Evolutionary conservation across 2,113 vertebrate species (phyloP), one percentile per base, ranked within the genome.

Genomic region (Dicaeum eximium): DNA sequence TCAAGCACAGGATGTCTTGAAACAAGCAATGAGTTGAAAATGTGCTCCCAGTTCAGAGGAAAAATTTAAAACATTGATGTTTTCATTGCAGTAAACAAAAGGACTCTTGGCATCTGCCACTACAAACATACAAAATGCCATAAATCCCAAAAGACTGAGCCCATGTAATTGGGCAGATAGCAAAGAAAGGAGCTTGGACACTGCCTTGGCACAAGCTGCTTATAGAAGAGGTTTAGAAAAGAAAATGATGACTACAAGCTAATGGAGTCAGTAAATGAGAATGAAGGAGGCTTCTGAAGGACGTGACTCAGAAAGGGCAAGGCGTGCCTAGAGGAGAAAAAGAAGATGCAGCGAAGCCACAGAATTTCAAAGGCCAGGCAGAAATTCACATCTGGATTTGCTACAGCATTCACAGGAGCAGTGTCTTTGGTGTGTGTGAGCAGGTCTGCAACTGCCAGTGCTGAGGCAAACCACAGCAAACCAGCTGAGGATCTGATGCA

Each of bases 1-100:
- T 91, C 54, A 90, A 94, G 18, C 24, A 51, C n/a, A 80, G 31
- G 21, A 38, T 33, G 12, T 60, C 65, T 92, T 53, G 40, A 95
- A 96, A 95, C 30, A 77, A 89, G n/a, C 33, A 94, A 74, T 3
- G 13, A 84, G 33, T 54, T 84, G 72, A 86, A 96, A 81, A 77
- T 25, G 24, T 70, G 50, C 27, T 56, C 47, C n/a, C 40, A 88
- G 71, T 77, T 91, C 83, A 96, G 31, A 94, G 54, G 28, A 91
- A 67, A 96, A 88, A 78, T 84, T 73, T 85, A 40, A 84, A 90
- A 31, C 57, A 65, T 81, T 15, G 9, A 38, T 91, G 65, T 81
- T 96, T 92, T 97, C 40, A 23, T 56, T 74, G 50, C 47, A 66
- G 48, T 77, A 90, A 97, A 94, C 5, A 18, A 84, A 90, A 93